Percentiles rank a stretch among this genome's conserved stretches.
These are phyloP conservation scores for Cairina moschata DNA, from an alignment of 2,113 vertebrate genomes.

Conservation along the genomic window DNA sequence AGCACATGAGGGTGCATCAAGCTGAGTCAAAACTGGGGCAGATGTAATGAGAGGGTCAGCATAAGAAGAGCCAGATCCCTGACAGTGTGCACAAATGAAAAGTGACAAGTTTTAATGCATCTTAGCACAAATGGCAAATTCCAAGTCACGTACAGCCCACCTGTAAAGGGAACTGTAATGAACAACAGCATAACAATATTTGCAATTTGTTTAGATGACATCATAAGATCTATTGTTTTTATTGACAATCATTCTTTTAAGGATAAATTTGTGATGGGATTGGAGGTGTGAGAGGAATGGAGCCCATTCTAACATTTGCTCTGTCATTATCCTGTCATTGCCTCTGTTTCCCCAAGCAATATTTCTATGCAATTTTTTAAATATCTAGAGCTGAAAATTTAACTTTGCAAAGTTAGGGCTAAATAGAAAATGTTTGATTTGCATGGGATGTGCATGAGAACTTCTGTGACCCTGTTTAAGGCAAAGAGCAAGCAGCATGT, in stretches of 20 bases:
- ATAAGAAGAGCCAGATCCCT: background rate
- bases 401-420: background rate
- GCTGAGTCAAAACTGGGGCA: background rate
- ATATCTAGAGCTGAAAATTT: background rate
- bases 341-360: background rate
- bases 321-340: background rate
- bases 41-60: background rate
- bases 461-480: background rate
- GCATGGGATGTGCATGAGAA: background rate
- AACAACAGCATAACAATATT: background rate
- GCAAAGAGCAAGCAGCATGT: background rate
- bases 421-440: background rate
- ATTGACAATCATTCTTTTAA: background rate
- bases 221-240: background rate
- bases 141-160: background rate
- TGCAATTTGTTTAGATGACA: background rate
- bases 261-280: background rate
- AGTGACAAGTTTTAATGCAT: background rate
- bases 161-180: fast-evolving
- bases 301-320: conserved; percentile 9
- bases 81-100: fast-evolving
- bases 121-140: background rate
- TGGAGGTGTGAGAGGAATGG: background rate
- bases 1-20: background rate
- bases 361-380: background rate